phyloP scores from a whole-genome alignment of 2,888 invertebrate species.

The Trichogramma evanescens region DNA sequence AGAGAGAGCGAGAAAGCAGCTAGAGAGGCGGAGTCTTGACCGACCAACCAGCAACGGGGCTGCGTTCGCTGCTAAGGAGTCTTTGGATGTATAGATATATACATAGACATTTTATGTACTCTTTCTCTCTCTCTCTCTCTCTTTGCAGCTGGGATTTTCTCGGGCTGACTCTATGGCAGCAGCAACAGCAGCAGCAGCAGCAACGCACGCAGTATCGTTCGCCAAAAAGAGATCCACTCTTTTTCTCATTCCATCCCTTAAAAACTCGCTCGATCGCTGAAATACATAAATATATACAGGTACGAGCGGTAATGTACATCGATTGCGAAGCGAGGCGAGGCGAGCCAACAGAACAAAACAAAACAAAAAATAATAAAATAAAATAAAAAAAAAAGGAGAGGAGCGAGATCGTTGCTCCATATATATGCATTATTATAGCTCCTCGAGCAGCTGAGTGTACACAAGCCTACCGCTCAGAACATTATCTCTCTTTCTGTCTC shows the following conservation, averaged over 20 bases:
- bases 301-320: neutral
- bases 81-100: no score
- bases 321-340: neutral
- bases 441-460: constrained; percentile 46
- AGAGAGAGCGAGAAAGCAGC: no score
- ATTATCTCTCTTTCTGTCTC: constrained; percentile 18
- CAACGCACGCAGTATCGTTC: neutral
- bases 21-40: constrained; percentile 36
- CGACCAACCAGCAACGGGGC: constrained; percentile 38
- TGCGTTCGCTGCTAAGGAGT: constrained; percentile 20
- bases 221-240: no score
- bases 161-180: neutral
- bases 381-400: constrained; percentile 1
- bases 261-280: no score
- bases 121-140: constrained; percentile 18
- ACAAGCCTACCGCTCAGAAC: constrained; percentile 28
- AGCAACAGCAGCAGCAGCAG: neutral
- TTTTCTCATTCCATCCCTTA: no score
- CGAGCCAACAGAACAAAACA: neutral
- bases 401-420: neutral
- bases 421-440: constrained; percentile 30
- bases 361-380: neutral
- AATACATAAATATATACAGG: constrained; percentile 2
- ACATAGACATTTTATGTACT: neutral
- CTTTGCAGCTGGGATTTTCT: neutral